These are phyloP conservation scores for Coptodon rendalli DNA, from an alignment of 2,113 vertebrate species.

Conservation along the genomic window DNA sequence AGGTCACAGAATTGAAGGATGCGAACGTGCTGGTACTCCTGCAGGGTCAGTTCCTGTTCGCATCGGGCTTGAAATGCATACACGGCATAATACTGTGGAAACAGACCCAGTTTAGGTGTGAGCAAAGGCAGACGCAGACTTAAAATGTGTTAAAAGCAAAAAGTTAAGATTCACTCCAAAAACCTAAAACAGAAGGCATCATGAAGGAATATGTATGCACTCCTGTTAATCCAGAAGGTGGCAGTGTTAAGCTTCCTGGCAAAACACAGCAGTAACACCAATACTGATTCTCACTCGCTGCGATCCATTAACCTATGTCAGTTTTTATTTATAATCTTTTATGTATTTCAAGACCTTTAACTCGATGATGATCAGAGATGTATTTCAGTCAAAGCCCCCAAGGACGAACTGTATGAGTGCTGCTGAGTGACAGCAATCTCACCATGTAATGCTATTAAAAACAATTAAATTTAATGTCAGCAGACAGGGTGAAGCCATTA, in stretches of 20 bases:
- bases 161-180: neutral
- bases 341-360: neutral
- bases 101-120: neutral
- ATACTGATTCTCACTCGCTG: neutral
- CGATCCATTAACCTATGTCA: neutral
- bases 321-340: neutral
- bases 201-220: neutral
- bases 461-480: neutral
- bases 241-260: slow-evolving; percentile 26
- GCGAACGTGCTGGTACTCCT: slow-evolving; percentile 86
- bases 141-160: neutral
- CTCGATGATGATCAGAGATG: neutral
- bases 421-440: neutral
- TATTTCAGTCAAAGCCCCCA: neutral
- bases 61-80: slow-evolving; percentile 91
- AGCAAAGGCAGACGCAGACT: neutral
- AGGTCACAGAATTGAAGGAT: slow-evolving; percentile 88
- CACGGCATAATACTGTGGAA: slow-evolving; percentile 87
- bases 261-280: neutral
- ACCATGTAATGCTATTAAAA: neutral
- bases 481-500: neutral
- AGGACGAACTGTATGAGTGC: neutral
- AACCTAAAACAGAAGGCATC: neutral
- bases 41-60: slow-evolving; percentile 88
- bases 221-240: slow-evolving; percentile 38